Evolutionary conservation across 2,888 invertebrate genomes (phyloP).

Genomic region (Mesodorylaimus sp.): DNA sequence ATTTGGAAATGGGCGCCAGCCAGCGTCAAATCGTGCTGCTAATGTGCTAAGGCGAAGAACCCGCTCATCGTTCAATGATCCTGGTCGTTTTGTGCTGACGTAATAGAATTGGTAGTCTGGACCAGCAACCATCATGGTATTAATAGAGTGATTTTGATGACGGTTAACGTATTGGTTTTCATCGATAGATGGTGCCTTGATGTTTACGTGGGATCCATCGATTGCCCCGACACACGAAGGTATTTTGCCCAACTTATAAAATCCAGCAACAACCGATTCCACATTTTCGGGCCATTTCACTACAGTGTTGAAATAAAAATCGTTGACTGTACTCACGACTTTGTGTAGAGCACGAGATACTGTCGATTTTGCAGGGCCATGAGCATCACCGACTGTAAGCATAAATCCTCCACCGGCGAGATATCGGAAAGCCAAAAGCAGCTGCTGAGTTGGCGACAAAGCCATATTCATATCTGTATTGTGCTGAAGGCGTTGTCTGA

Average conservation of each 20-base stretch:
- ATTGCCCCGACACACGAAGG: background rate
- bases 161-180: constrained; percentile 10
- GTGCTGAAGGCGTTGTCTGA: too few species aligned
- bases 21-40: background rate
- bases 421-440: background rate
- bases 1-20: constrained; percentile 8
- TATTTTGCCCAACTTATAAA: background rate
- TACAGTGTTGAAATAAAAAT: background rate
- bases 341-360: background rate
- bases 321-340: background rate
- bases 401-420: background rate
- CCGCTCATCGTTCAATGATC: constrained; percentile 9
- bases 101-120: constrained; percentile 6
- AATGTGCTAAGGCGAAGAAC: constrained; percentile 10
- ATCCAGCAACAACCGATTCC: background rate
- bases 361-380: background rate
- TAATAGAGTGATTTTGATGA: constrained; percentile 4
- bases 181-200: constrained; percentile 8
- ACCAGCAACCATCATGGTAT: constrained; percentile 9
- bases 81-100: constrained; percentile 7
- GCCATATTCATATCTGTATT: background rate
- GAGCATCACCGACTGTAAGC: background rate
- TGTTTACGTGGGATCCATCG: constrained; percentile 8
- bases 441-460: background rate
- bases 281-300: background rate